Evolutionary conservation across 2,797 vertebrate genomes (phyloP).

Genomic region (Gymnothorax reevesii): DNA sequence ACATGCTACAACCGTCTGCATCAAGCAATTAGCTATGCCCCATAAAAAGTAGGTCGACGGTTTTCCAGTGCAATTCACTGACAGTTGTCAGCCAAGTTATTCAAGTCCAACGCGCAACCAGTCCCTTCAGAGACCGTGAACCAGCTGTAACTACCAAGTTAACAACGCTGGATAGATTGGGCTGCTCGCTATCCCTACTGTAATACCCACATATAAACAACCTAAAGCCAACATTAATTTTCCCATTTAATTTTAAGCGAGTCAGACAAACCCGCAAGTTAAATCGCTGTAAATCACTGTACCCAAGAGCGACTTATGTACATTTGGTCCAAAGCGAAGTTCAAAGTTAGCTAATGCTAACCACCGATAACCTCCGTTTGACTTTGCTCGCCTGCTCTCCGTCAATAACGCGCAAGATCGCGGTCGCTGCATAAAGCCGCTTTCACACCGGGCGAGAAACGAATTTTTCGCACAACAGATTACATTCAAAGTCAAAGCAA

Average conservation of each 20-base stretch:
- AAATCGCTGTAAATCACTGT: not conserved
- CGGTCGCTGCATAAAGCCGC: not conserved
- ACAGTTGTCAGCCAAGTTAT: not conserved
- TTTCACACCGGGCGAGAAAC: too few relatives aligned
- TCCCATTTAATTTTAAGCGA: not conserved
- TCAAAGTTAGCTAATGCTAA: not conserved
- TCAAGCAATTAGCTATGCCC: not conserved
- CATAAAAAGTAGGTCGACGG: not conserved
- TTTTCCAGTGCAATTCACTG: not conserved
- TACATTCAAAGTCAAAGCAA: too few relatives aligned
- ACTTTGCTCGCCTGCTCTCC: constrained; percentile 63
- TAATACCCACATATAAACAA: not conserved
- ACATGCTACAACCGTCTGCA: not conserved
- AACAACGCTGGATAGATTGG: not conserved
- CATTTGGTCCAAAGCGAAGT: not conserved
- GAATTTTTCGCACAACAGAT: too few relatives aligned
- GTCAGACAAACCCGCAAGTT: not conserved
- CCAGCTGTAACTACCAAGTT: not conserved
- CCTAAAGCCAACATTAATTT: not conserved
- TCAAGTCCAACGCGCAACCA: not conserved
- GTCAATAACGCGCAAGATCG: not conserved
- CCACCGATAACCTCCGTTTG: constrained; percentile 63
- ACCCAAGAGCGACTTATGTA: not conserved
- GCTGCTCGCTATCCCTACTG: not conserved
- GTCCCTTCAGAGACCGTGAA: not conserved